Evolutionary conservation across 1,140 invertebrate genomes (phyloP), one percentile per base, ranked within the genome.

Genomic region (Eubasilissa regina): DNA sequence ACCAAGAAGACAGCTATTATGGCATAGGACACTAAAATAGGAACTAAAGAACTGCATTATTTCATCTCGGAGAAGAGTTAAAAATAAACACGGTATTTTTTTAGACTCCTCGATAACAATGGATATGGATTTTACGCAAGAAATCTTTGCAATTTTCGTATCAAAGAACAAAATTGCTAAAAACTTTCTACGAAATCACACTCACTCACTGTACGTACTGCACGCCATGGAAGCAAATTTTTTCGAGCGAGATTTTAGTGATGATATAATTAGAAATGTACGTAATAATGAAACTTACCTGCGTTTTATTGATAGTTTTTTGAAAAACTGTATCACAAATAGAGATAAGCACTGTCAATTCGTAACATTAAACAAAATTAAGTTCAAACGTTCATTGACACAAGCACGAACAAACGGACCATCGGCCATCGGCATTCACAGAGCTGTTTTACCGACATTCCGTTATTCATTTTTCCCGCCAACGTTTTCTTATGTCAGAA

Each of bases 311-410:
- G 35, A 17, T 45, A 9, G 12, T 21, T 78, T 70, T 78, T 10
- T 78, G 48, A 70, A 70, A 78, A 68, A 56, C 15, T 55, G 48
- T 43, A 51, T 11, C 35, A 53, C 25, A 53, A 25, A 35, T 53
- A 53, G 13, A 17, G 13, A 51, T 66, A 77, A 15, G 48, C 47
- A 21, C 19, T 51, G 75, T 64, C 44, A 77, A 53, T 77, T 64
- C n/a, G 21, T 21, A 48, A 77, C 51, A 78, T 68, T 64, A 78
- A 72, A 48, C 64, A 60, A 78, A 70, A 70, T 78, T 64, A 78
- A 78, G 76, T 78, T 78, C 64, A 64, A 72, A 78, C 47, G 64
- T 64, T 77, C 64, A 78, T 25, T 78, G 76, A 78, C 76, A 78
- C 76, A 78, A 78, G 76, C 76, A 64, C 75, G 43, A 77, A 72